Base-by-base conservation (phyloP, 2,888 invertebrate genomes). In the Thecophora atra region DNA sequence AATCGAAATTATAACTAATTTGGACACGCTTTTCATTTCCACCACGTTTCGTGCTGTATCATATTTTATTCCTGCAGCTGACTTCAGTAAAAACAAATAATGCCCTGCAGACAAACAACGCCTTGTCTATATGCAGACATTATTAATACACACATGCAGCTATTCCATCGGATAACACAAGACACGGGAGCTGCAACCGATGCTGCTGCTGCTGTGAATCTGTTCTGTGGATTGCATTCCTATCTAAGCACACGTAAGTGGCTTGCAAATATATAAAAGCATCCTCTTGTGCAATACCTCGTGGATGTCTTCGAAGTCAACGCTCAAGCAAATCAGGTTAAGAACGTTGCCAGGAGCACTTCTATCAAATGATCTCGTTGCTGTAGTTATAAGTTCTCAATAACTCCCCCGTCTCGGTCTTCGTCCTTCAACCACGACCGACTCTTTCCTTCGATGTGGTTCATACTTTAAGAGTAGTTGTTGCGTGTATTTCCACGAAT, bases 191-290 rank as follows among this genome's bases (percentile, higher is more conserved):
- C 30, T 26, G 28, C 30, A 47, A 28, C 15, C 26, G 65, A 17
- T 51, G 64, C 26, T 64, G 44, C 8, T 47, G 65, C 26, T 65
- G 26, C 28, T 63, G 37, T n/a, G n/a, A n/a, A n/a, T n/a, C 1
- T 37, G 44, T 24, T 65, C 65, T 65, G 26, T 51, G 47, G 51
- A 51, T 26, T 65, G 51, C 26, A 51, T 17, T 24, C 51, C 44
- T 65, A 47, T 65, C 44, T 63, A 37, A 3, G 42, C 37, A 28
- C 47, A 65, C 21, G 47, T 21, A 65, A 65, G 51, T 65, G 51
- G 47, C 51, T 47, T 51, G 51, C 65, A 65, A 65, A 65, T 65
- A 65, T 65, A 37, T 37, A 8, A 1, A 37, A 37, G 11, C 11
- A 2, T 6, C 37, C 1, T 37, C 37, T 65, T 65, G 47, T 28